Evolutionary conservation across 2,113 vertebrate species (phyloP).

Genomic region (Salvelinus fontinalis): DNA sequence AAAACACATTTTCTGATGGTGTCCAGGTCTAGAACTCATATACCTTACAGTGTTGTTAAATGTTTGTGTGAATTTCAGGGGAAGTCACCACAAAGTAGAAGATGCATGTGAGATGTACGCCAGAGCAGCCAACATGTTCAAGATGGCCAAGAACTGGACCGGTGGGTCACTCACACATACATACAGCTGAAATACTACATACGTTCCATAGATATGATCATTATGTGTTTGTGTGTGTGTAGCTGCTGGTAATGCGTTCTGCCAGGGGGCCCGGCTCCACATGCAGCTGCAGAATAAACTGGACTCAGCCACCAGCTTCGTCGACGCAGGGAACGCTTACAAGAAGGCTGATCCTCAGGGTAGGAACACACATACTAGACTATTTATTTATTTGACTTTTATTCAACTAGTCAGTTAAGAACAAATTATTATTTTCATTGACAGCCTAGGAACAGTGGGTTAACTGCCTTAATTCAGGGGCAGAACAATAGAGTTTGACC

Average conservation of each 20-base stretch:
- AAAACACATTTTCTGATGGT: too few species aligned
- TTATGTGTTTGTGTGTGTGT: slow-evolving; percentile 37
- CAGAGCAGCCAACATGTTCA: slow-evolving; percentile 99
- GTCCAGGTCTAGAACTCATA: too few species aligned
- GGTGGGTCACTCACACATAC: slow-evolving; percentile 71
- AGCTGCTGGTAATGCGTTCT: slow-evolving; percentile 96
- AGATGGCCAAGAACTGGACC: slow-evolving; percentile 98
- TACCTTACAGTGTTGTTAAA: too few species aligned
- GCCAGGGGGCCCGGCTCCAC: slow-evolving; percentile 94
- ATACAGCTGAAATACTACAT: not conserved
- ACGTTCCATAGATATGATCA: not conserved
- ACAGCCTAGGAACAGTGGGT: too few species aligned
- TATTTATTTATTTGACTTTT: too few species aligned
- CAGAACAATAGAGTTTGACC: too few species aligned
- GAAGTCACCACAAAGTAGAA: slow-evolving; percentile 89
- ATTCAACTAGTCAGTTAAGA: too few species aligned
- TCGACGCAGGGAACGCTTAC: slow-evolving; percentile 95
- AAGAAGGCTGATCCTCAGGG: slow-evolving; percentile 98
- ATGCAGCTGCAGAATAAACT: slow-evolving; percentile 99
- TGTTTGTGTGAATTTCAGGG: slow-evolving; percentile 67
- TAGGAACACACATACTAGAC: slow-evolving; percentile 53
- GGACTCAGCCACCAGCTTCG: slow-evolving; percentile 94
- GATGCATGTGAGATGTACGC: slow-evolving; percentile 98
- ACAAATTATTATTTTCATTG: too few species aligned
- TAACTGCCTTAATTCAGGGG: too few species aligned